These are phyloP conservation scores for Telenomus remus DNA, from an alignment of 1,140 invertebrate species.

Conservation along the genomic window DNA sequence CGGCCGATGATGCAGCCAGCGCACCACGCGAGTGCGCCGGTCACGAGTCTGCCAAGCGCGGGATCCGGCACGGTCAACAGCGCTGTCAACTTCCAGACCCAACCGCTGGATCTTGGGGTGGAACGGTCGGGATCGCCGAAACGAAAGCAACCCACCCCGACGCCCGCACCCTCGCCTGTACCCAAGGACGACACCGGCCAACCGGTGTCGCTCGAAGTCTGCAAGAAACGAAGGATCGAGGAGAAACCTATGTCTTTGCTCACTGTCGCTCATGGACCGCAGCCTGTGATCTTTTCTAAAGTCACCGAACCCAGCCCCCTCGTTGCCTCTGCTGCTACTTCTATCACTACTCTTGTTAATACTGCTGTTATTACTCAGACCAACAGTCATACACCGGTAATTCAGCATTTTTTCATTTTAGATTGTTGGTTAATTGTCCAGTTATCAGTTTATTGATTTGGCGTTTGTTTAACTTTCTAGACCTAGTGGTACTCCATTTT, in stretches of 20 bases:
- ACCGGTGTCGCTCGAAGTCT: slow-evolving; percentile 76
- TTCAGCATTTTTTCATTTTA: slow-evolving; percentile 3
- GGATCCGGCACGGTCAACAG: slow-evolving; percentile 33
- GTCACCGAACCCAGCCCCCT: slow-evolving; percentile 81
- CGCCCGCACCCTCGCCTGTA: slow-evolving; percentile 15
- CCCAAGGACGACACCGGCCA: slow-evolving; percentile 62
- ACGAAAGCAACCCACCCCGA: slow-evolving; percentile 74
- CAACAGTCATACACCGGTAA: slow-evolving; percentile 59
- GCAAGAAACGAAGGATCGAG: slow-evolving; percentile 72
- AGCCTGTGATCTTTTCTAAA: slow-evolving; percentile 77
- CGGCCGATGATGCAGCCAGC: slow-evolving; percentile 70
- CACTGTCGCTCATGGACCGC: slow-evolving; percentile 60
- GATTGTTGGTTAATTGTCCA: too few species aligned
- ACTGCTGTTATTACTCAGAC: slow-evolving; percentile 71
- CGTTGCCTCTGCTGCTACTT: slow-evolving; percentile 84
- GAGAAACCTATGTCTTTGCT: slow-evolving; percentile 70
- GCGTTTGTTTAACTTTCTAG: too few species aligned
- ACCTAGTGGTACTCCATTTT: too few species aligned
- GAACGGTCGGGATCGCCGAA: slow-evolving; percentile 77
- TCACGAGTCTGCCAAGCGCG: slow-evolving; percentile 12
- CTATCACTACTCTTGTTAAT: slow-evolving; percentile 83
- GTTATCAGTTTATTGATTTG: too few species aligned
- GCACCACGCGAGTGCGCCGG: slow-evolving; percentile 69
- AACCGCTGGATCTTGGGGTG: slow-evolving; percentile 84
- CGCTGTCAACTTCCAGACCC: slow-evolving; percentile 77